Evolutionary conservation across 2,113 vertebrate species (phyloP), one percentile per base, ranked within the genome.

Genomic region (Meles meles): DNA sequence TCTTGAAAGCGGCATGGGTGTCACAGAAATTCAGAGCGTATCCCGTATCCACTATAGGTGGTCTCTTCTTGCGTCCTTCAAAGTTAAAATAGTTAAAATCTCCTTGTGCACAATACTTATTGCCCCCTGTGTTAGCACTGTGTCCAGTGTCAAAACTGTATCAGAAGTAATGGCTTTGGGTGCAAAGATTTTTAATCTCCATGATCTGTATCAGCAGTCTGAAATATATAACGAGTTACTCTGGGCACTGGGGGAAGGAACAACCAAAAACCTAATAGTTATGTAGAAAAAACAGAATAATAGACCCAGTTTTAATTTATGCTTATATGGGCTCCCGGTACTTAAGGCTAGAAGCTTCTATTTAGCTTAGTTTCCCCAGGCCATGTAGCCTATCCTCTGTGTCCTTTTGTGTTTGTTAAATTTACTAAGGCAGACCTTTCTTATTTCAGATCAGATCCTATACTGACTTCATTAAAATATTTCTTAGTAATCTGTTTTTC

Each of bases 331-430:
- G 89, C 34, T 91, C 25, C 37, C 31, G 84, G 23, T 55, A 69
- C 31, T 90, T 79, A 57, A 90, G 49, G 34, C 17, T 69, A 71
- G 84, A 93, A 77, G 52, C 8, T 83, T 96, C 23, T 49, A 23
- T 86, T 95, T 94, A 87, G 34, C 42, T 89, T 91, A 69, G n/a
- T 52, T 91, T 96, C 63, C 76, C 21, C 20, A 86, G 39, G 49
- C 89, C 37, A 23, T 65, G 17, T n/a, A 55, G 31, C 69, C 61
- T 82, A 4, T 72, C 34, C 67, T 4, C 37, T 91, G 0, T 61
- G 44, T 82, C 65, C 49, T 93, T 96, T 88, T 91, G 15, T 86
- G 67, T 88, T 96, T 94, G 72, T 90, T 93, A n/a, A 69, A 34
- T 74, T 79, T 86, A 94, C 47, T 90, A 65, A 15, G 34, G 25